Conservation (phyloP, 2,888 invertebrate species). For the Pachymerium ferrugineum region DNA sequence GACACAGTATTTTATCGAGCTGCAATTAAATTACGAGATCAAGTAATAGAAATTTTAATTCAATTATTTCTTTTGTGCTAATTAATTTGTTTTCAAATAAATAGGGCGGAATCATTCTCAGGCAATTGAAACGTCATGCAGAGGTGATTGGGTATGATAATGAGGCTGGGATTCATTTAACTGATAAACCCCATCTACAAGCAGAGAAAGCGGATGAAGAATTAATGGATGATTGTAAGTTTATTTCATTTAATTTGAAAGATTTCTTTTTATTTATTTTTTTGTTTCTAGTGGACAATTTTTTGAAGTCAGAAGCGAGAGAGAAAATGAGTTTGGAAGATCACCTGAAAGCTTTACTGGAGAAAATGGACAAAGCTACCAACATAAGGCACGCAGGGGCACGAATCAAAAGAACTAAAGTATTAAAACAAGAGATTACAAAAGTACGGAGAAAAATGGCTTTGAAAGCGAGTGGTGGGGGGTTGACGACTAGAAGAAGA, state of each 20-base stretch:
- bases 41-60: constrained; percentile 41
- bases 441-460: constrained; percentile 46
- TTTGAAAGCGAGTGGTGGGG: constrained; percentile 35
- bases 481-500: background rate
- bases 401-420: constrained; percentile 41
- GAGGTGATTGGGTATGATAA: constrained; percentile 57
- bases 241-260: background rate
- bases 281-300: constrained; percentile 45
- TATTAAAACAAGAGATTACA: constrained; percentile 41
- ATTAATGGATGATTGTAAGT: constrained; percentile 46
- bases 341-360: constrained; percentile 55
- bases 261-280: background rate
- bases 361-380: constrained; percentile 59
- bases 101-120: constrained; percentile 69
- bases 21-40: constrained; percentile 82
- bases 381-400: constrained; percentile 55
- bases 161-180: constrained; percentile 47
- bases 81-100: constrained; percentile 25
- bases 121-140: constrained; percentile 69
- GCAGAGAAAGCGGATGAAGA: constrained; percentile 48
- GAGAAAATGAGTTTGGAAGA: constrained; percentile 46
- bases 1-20: constrained; percentile 92
- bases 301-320: constrained; percentile 44
- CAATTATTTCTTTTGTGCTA: background rate
- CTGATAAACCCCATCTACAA: constrained; percentile 30